These are phyloP conservation scores for Zapornia atra DNA, from an alignment of 2,113 vertebrate genomes.

Conservation along the genomic window DNA sequence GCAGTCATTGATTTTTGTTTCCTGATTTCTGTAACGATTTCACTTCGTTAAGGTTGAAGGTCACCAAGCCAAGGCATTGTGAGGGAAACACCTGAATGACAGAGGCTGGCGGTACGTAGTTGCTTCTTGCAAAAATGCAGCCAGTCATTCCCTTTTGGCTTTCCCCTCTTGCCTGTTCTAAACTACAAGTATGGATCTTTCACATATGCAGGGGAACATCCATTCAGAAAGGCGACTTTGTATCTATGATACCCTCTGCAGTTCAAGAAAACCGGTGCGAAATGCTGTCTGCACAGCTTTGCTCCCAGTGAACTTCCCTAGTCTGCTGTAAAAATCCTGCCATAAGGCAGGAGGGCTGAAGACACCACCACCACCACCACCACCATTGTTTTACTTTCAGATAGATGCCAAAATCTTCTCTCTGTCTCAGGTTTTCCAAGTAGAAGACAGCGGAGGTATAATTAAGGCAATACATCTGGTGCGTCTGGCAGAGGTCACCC, in stretches of 20 bases:
- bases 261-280: not conserved
- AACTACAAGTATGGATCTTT: not conserved
- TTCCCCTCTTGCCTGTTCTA: not conserved
- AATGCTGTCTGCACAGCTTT: not conserved
- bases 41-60: not conserved
- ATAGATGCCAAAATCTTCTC: constrained; percentile 88
- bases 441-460: constrained; percentile 87
- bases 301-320: not conserved
- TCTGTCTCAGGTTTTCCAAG: constrained; percentile 86
- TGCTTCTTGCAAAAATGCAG: not conserved
- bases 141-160: not conserved
- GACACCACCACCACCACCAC: not conserved
- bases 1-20: not conserved
- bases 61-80: not conserved
- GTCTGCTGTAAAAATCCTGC: not conserved
- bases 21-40: not conserved
- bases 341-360: not conserved
- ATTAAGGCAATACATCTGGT: constrained; percentile 92
- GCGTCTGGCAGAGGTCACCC: constrained; percentile 85
- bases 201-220: not conserved
- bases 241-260: not conserved
- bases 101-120: not conserved
- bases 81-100: not conserved
- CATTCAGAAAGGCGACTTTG: not conserved
- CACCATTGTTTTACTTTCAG: constrained; percentile 82